These are phyloP conservation scores for Sternotherus odoratus DNA, from an alignment of 2,797 vertebrate species.

Conservation along the genomic window DNA sequence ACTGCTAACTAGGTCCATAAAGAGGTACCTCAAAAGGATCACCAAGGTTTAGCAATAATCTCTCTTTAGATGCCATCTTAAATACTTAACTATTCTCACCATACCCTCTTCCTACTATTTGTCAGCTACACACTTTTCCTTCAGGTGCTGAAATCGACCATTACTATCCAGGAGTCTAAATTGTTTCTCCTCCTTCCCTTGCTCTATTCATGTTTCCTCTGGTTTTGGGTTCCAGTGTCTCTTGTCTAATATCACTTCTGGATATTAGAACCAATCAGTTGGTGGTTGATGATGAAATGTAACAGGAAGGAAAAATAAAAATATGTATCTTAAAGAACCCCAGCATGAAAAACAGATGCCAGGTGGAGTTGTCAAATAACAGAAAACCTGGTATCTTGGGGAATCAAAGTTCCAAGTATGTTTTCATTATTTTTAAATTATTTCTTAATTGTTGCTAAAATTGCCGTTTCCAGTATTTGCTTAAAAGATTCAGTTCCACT, in stretches of 20 bases:
- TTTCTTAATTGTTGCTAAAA: background rate
- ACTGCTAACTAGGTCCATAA: background rate
- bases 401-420: background rate
- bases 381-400: background rate
- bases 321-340: background rate
- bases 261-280: background rate
- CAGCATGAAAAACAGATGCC: background rate
- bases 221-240: background rate
- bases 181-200: background rate
- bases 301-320: background rate
- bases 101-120: background rate
- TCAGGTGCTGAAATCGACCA: background rate
- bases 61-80: background rate
- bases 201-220: background rate
- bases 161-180: background rate
- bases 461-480: background rate
- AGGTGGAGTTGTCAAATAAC: background rate
- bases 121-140: background rate
- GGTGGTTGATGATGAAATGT: background rate
- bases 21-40: background rate
- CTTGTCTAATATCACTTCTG: background rate
- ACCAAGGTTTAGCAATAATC: background rate
- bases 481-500: background rate
- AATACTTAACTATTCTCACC: background rate
- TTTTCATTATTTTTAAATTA: background rate